Evolutionary conservation across 2,113 vertebrate genomes (phyloP).

Genomic region (Hemichromis elongatus): DNA sequence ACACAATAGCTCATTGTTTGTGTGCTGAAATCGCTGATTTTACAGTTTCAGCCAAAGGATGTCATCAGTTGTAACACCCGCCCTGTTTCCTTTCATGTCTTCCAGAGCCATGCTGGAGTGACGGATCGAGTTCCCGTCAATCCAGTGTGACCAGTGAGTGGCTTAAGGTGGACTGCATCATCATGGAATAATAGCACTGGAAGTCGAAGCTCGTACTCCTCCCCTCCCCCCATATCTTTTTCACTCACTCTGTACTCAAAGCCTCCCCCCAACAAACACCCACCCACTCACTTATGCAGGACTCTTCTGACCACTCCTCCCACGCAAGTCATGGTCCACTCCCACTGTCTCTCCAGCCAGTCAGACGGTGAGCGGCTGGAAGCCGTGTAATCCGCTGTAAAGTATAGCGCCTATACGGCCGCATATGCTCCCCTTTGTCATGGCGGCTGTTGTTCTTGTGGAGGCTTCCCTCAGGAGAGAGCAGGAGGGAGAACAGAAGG

Average conservation of each 20-base stretch:
- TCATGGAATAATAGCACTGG: conserved; percentile 31
- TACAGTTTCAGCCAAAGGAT: not conserved
- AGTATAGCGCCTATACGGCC: conserved; percentile 13
- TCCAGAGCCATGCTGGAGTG: conserved; percentile 33
- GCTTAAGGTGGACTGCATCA: not conserved
- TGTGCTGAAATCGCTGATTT: not conserved
- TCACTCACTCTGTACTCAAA: not conserved
- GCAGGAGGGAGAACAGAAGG: conserved; percentile 45
- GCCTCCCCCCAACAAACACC: not conserved
- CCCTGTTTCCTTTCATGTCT: not conserved
- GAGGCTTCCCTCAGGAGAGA: conserved; percentile 40
- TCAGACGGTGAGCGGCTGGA: not conserved
- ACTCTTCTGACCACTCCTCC: conserved; percentile 22
- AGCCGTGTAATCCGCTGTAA: conserved; percentile 48
- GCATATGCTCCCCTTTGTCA: conserved; percentile 45
- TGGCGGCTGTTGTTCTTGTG: conserved; percentile 38
- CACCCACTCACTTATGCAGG: not conserved
- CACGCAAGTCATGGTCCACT: conserved; percentile 1
- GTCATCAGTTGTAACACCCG: not conserved
- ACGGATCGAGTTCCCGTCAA: not conserved
- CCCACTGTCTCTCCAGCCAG: conserved; percentile 14
- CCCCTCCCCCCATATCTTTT: not conserved
- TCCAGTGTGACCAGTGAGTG: not conserved
- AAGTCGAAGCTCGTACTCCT: not conserved
- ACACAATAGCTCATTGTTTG: conserved; percentile 36